Base-by-base conservation (phyloP, 2,797 vertebrate genomes). In the Anabas testudineus region DNA sequence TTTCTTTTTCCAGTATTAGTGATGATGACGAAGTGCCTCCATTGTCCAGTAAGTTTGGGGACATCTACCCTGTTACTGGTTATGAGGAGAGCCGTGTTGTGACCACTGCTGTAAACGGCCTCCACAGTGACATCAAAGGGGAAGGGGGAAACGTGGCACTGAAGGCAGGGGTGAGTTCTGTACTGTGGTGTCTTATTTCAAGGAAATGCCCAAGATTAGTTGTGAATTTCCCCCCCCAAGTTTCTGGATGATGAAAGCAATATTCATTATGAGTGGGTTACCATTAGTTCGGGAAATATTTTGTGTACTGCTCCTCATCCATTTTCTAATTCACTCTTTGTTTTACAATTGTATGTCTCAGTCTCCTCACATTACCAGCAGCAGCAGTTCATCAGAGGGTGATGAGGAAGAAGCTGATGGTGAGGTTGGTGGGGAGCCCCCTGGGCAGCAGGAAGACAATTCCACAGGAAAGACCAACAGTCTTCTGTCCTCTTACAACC, bases 301-400 rank as follows among this genome's bases (percentile, higher is more conserved):
- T 41, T 28, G 3, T 36, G 12, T 14, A 0, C 6, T 7, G 34
- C 36, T 63, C 43, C 28, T 49, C 7, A 7, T 12, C n/a, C 6
- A 16, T 52, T 75, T 51, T 32, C 36, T 74, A 24, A 82, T 42
- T 26, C 22, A 14, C 28, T 56, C 24, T 59, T 58, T 70, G 26
- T 63, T 71, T 2, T 8, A 13, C 32, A 4, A 3, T 0, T 70
- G 54, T 63, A 15, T 26, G 19, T 69, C 56, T 57, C 74, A 90
- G 83, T 87, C 87, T 41, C 79, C 81, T 70, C 80, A 63, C 57
- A 82, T 71, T 47, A 94, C 88, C 84, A 94, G 93, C 89, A 97
- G 96, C 94, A 97, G 96, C 75, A 98, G 96, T 59, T 98, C 97
- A 42, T 98, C 97, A 0, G 98, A 98, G 79, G 96, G 95, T 5